Evolutionary conservation across 2,888 invertebrate genomes (phyloP).

Genomic region (Selenia dentaria): DNA sequence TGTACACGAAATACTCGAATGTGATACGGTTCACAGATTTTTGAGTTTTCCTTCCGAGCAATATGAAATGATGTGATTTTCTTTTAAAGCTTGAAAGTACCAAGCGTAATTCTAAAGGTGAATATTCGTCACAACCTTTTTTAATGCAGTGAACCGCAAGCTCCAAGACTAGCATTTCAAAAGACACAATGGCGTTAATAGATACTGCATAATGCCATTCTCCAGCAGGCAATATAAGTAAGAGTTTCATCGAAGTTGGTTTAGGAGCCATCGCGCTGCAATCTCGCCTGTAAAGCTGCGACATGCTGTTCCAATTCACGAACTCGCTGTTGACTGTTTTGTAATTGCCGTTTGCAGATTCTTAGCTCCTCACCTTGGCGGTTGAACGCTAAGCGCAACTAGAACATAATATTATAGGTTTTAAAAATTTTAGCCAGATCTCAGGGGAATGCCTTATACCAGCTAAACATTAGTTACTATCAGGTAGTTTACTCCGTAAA

Average conservation of each 20-base stretch:
- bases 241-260: constrained; percentile 12
- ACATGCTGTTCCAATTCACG: constrained; percentile 92
- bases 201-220: constrained; percentile 13
- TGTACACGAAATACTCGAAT: not conserved
- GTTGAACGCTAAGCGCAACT: constrained; percentile 91
- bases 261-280: constrained; percentile 53
- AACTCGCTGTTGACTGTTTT: constrained; percentile 91
- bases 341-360: constrained; percentile 90
- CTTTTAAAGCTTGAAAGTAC: too few species aligned
- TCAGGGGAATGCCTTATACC: too few species aligned
- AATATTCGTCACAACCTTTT: too few species aligned
- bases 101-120: too few species aligned
- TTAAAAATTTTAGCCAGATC: too few species aligned
- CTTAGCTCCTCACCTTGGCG: constrained; percentile 92
- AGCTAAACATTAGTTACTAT: too few species aligned
- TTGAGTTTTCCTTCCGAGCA: too few species aligned
- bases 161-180: constrained; percentile 15
- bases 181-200: constrained; percentile 13
- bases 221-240: constrained; percentile 2
- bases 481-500: too few species aligned
- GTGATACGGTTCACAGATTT: too few species aligned
- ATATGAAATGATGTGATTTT: too few species aligned
- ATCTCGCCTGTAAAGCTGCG: constrained; percentile 82
- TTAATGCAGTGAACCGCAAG: constrained; percentile 10
- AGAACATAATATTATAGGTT: too few species aligned